phyloP scores from a whole-genome alignment of 1,140 invertebrate genomes.

The Drosophila subobscura region DNA sequence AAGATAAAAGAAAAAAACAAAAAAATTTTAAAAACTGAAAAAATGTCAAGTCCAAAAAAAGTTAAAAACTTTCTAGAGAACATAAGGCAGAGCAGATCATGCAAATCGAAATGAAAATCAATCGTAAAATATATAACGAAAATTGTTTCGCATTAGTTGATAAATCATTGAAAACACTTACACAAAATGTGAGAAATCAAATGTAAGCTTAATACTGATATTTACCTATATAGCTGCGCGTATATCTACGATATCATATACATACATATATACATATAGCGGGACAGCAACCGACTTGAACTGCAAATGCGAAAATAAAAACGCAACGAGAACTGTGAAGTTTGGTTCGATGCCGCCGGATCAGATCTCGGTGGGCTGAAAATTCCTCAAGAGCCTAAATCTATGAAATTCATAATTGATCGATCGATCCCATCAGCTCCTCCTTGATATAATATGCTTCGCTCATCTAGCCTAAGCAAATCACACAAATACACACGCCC shows the following conservation, averaged over 20 bases:
- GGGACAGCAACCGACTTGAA: slow-evolving; percentile 56
- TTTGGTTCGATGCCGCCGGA: slow-evolving; percentile 31
- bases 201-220: slow-evolving; percentile 78
- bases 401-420: slow-evolving; percentile 22
- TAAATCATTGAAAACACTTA: slow-evolving; percentile 70
- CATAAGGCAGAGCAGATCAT: slow-evolving; percentile 41
- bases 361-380: slow-evolving; percentile 15
- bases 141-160: slow-evolving; percentile 76
- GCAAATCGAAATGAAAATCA: slow-evolving; percentile 49
- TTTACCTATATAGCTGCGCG: slow-evolving; percentile 43
- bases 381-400: slow-evolving; percentile 12
- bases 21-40: slow-evolving; percentile 53
- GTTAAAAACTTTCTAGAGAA: slow-evolving; percentile 71
- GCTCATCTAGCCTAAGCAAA: slow-evolving; percentile 51
- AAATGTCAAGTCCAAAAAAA: slow-evolving; percentile 67
- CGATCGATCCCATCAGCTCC: slow-evolving; percentile 48
- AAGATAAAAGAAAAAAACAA: slow-evolving; percentile 34
- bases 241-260: slow-evolving; percentile 19
- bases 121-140: slow-evolving; percentile 50
- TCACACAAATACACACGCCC: slow-evolving; percentile 16
- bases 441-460: slow-evolving; percentile 51
- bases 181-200: slow-evolving; percentile 76
- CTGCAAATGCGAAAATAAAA: slow-evolving; percentile 42
- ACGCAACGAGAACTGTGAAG: slow-evolving; percentile 39
- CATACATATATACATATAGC: slow-evolving; percentile 40